A percentile compares a stretch with the other conserved stretches of the same genome.
These are phyloP conservation scores for Vicugna pacos DNA, from an alignment of 2,113 vertebrate genomes.

Conservation along the genomic window DNA sequence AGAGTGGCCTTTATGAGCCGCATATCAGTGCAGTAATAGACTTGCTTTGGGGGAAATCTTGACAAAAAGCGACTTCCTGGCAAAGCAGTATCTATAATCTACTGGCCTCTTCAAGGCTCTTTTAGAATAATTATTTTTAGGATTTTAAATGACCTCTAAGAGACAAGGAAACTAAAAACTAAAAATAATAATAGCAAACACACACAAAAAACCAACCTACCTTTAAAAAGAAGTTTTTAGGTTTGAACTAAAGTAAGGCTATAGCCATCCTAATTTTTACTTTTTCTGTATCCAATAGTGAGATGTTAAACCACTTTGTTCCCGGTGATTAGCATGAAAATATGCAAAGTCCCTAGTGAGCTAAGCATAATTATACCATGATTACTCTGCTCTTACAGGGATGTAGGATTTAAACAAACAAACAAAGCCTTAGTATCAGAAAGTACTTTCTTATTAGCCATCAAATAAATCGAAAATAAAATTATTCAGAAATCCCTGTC, in stretches of 20 bases:
- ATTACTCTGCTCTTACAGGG: not conserved
- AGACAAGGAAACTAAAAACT: not conserved
- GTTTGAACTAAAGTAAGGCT: not conserved
- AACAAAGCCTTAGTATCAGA: not conserved
- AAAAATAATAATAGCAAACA: not conserved
- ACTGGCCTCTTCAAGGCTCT: not conserved
- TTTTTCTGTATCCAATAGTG: not conserved
- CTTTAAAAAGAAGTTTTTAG: not conserved
- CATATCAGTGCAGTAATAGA: slow-evolving; percentile 66
- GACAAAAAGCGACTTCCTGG: slow-evolving; percentile 37
- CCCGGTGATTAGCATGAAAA: not conserved
- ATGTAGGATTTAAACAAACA: not conserved
- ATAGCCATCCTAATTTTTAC: not conserved
- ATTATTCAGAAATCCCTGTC: not conserved
- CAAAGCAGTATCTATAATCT: not conserved
- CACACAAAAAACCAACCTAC: not conserved
- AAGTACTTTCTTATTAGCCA: not conserved
- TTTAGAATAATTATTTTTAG: slow-evolving; percentile 13
- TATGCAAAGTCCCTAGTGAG: not conserved
- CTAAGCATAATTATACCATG: not conserved
- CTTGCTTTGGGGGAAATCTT: slow-evolving; percentile 64
- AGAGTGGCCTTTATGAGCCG: slow-evolving; percentile 65
- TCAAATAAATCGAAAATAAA: slow-evolving; percentile 32
- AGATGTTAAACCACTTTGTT: not conserved
- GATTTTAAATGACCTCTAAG: not conserved